Evolutionary conservation across 2,113 vertebrate species (phyloP).

Genomic region (Myrmophylax atrothorax): DNA sequence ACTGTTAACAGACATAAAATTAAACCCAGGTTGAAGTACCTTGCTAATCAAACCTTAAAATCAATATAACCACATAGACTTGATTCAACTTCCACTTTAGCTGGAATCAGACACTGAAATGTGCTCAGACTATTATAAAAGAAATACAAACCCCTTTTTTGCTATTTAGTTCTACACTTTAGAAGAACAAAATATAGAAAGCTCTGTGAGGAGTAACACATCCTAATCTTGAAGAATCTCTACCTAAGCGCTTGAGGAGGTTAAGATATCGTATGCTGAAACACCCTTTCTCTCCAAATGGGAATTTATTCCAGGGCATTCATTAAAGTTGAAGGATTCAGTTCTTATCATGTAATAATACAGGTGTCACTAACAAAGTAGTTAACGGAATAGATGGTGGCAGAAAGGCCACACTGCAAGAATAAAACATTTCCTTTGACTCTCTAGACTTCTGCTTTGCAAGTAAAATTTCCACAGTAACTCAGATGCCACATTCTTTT

Average conservation of each 20-base stretch:
- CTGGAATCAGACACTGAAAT: not conserved
- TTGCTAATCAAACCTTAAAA: constrained; percentile 14
- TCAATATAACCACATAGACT: not conserved
- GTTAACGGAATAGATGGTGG: not conserved
- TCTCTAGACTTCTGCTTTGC: constrained; percentile 38
- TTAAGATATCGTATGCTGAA: not conserved
- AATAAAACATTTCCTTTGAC: not conserved
- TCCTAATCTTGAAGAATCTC: constrained; percentile 13
- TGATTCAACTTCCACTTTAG: not conserved
- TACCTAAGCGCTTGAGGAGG: not conserved
- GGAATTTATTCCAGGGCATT: constrained; percentile 39
- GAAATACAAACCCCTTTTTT: not conserved
- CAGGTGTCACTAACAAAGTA: constrained; percentile 47
- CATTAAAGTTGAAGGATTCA: constrained; percentile 19
- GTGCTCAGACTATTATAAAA: not conserved
- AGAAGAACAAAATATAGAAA: constrained; percentile 14
- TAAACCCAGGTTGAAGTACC: not conserved
- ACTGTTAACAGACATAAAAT: not conserved
- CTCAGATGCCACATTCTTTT: not conserved
- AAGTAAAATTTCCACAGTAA: constrained; percentile 48
- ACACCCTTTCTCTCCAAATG: constrained; percentile 17
- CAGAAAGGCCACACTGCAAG: constrained; percentile 38
- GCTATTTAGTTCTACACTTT: constrained; percentile 8
- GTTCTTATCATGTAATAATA: constrained; percentile 40
- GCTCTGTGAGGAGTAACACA: not conserved